Base-by-base conservation (phyloP, 2,888 invertebrate genomes). In the Pammene aurita region DNA sequence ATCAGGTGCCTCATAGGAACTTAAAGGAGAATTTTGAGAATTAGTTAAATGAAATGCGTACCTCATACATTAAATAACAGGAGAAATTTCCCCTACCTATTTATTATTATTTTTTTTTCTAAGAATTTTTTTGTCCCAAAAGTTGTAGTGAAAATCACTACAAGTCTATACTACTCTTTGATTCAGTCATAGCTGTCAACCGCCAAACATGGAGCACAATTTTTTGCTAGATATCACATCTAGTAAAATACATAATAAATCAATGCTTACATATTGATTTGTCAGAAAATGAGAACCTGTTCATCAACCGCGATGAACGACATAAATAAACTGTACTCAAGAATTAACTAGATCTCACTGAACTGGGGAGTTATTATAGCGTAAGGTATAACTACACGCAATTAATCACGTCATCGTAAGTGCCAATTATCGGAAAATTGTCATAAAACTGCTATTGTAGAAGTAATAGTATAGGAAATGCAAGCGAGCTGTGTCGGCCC, bases 381-480 rank as follows among this genome's bases (percentile, higher is more conserved):
- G 50, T 18, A 52, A 9, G 38, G 48, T 62, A 16, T 14, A 60
- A 48, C 35, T 50, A 41, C 18, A 41, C 11, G 34, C 6, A 60
- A 26, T 46, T 48, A 66, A 52, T 66, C 48, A 66, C 14, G 26
- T 18, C 13, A 48, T 14, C 41, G 26, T 26, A 54, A 35, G 60
- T 26, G 55, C 41, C 61, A 48, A 67, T 67, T 50, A 67, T 41
- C 34, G 14, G 48, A 54, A 60, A 63, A 42, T 63, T 52, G 67
- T 38, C 62, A 68, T 63, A 44, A 67, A 63, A 50, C 50, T 54
- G 14, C 66, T 34, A 62, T 48, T 56, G 62, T 54, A 44, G 42
- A 62, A 44, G 58, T 64, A 64, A 68, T 65, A 34, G 13, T 41
- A 63, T 58, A 70, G 70, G 70, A 57, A 70, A 66, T 54, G 52